Evolutionary conservation across 2,113 vertebrate species (phyloP).

Genomic region (Callipepla californica): DNA sequence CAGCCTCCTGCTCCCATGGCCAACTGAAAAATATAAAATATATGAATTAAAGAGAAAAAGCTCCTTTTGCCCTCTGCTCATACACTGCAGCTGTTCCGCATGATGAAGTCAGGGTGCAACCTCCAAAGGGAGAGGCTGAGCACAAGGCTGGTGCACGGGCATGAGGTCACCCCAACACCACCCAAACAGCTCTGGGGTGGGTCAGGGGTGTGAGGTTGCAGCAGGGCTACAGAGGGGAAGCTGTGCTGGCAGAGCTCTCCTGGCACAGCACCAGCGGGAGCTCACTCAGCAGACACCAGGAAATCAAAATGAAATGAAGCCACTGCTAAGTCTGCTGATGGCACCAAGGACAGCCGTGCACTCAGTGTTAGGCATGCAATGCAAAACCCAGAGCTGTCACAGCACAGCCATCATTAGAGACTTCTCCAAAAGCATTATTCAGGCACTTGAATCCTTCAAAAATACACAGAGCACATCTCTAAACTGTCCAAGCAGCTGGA

Average conservation of each 20-base stretch:
- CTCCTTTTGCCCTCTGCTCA: fast-evolving
- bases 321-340: too few relatives aligned
- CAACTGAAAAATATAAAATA: background rate
- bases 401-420: too few relatives aligned
- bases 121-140: background rate
- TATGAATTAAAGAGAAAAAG: background rate
- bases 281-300: background rate
- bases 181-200: background rate
- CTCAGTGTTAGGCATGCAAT: background rate
- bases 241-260: background rate
- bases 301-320: background rate
- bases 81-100: background rate
- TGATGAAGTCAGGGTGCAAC: background rate
- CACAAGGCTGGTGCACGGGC: background rate
- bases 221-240: background rate
- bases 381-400: too few relatives aligned
- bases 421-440: background rate
- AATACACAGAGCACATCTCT: fast-evolving
- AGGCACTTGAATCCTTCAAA: background rate
- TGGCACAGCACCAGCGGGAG: background rate
- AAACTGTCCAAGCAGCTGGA: background rate
- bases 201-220: background rate
- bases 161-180: background rate
- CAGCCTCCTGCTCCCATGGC: background rate
- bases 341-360: background rate